Base-by-base conservation (phyloP, 2,888 invertebrate genomes). In the Philereme vetulata region DNA sequence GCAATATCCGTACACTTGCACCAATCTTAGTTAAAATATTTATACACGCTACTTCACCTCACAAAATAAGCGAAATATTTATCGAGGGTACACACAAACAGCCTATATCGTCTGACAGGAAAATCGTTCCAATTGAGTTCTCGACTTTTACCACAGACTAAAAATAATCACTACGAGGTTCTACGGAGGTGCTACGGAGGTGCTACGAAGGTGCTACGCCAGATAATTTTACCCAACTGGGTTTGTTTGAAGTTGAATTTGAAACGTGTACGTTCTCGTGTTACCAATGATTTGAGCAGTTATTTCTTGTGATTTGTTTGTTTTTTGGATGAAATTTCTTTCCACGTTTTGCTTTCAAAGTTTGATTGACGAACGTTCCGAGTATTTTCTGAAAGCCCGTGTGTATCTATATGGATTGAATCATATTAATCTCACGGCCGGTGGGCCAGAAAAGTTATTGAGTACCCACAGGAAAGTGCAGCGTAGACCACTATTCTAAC, bases 51-150 rank as follows among this genome's bases (percentile, higher is more conserved):
- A 53, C 10, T 36, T 47, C 46, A 44, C 35, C 42, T 55, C 10
- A 38, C 42, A 35, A 56, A 54, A 34, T 38, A 36, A 21, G 9
- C n/a, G 9, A 38, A 49, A 57, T 56, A 51, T 50, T 47, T 62
- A 60, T 53, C 36, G 32, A 38, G 11, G 44, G 53, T 56, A 60
- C 55, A 60, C 58, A 60, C n/a, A n/a, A n/a, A 56, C 50, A n/a
- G 11, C 42, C 38, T 43, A 61, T 34, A 42, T 46, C 21, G 6
- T 21, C 42, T 61, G 60, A 61, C 58, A 52, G 51, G 56, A 42
- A 62, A 62, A 56, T 57, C 58, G 56, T 61, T 54, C 54, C 52
- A 65, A 65, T 63, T 59, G 63, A 65, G 65, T 67, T 57, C 53
- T 65, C 60, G 46, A 54, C 48, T 60, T 62, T 63, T 21, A 21